Evolutionary conservation across 2,113 vertebrate genomes (phyloP).

Genomic region (Probosciger aterrimus): DNA sequence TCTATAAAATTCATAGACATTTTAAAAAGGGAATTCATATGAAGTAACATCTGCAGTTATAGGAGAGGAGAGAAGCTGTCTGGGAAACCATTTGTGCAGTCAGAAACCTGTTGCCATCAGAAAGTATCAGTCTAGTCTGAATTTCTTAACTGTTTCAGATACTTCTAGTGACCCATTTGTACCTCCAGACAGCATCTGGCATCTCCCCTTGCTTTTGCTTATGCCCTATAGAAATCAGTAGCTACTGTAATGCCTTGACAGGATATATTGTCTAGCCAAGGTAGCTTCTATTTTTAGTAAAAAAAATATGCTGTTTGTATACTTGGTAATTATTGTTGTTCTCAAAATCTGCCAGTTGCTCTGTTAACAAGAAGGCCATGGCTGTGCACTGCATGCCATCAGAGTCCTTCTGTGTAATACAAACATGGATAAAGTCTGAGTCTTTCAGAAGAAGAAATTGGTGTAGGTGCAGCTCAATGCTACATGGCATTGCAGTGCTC

Average conservation of each 20-base stretch:
- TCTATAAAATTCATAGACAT: background rate
- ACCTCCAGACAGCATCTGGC: background rate
- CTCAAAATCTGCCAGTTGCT: background rate
- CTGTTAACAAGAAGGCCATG: background rate
- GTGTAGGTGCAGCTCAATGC: background rate
- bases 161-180: background rate
- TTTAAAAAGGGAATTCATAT: background rate
- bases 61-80: background rate
- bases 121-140: background rate
- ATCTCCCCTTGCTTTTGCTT: background rate
- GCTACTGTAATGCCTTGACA: background rate
- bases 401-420: background rate
- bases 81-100: background rate
- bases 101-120: background rate
- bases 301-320: background rate
- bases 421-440: background rate
- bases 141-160: background rate
- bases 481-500: background rate
- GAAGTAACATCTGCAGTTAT: background rate
- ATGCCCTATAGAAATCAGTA: background rate
- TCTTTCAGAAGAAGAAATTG: background rate
- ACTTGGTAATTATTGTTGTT: background rate
- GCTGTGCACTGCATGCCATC: fast-evolving
- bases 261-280: background rate
- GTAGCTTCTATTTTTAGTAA: background rate